Evolutionary conservation across 1,140 invertebrate species (phyloP).

Genomic region (Saccostrea cuccullata): DNA sequence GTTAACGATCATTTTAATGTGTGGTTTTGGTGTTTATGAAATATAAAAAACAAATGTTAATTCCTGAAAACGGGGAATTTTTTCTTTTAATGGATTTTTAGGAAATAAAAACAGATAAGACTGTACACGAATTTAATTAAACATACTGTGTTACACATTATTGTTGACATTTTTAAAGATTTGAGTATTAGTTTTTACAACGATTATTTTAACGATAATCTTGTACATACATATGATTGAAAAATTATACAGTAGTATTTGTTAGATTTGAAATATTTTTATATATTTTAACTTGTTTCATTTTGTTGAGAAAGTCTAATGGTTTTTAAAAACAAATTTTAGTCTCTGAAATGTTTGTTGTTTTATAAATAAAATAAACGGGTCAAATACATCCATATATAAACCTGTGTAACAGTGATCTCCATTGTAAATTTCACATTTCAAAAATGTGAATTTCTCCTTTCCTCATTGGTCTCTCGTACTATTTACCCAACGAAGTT

Average conservation of each 20-base stretch:
- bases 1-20: neutral
- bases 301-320: constrained; percentile 3
- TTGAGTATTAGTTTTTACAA: constrained; percentile 1
- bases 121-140: too few relatives aligned
- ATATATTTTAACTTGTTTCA: neutral
- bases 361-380: neutral
- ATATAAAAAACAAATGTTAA: neutral
- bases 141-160: neutral
- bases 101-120: too few relatives aligned
- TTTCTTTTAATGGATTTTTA: neutral
- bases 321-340: neutral
- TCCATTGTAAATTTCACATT: constrained; percentile 1
- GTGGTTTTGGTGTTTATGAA: neutral
- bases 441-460: constrained; percentile 17
- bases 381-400: neutral
- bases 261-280: constrained; percentile 14
- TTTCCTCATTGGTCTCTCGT: neutral
- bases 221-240: neutral
- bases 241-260: neutral
- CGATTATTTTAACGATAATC: neutral
- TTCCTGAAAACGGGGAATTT: neutral
- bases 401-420: neutral
- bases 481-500: neutral
- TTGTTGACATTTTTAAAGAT: neutral
- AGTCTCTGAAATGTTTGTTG: neutral